These are phyloP conservation scores for Epinotia ramella DNA, from an alignment of 2,888 invertebrate species.

Conservation along the genomic window DNA sequence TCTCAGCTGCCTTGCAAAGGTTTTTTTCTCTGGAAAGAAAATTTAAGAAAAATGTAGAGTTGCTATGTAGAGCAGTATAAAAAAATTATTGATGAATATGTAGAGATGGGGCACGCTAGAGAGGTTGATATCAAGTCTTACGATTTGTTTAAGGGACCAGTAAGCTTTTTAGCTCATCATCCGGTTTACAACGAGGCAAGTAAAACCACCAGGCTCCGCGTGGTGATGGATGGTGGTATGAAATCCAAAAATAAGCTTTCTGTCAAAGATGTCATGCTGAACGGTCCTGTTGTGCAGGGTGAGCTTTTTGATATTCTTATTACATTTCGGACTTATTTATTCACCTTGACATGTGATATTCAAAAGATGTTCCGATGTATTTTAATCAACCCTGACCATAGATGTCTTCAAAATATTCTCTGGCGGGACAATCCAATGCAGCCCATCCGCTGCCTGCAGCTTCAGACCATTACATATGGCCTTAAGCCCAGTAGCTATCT, in stretches of 20 bases:
- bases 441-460: constrained; percentile 40
- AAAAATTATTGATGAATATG: constrained; percentile 25
- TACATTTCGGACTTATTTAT: no score
- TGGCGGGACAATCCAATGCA: constrained; percentile 31
- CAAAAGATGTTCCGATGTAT: constrained; percentile 48
- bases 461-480: constrained; percentile 47
- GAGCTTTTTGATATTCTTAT: constrained; percentile 49
- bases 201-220: constrained; percentile 24
- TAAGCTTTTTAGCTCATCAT: constrained; percentile 34
- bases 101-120: constrained; percentile 22
- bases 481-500: constrained; percentile 43
- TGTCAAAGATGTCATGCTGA: constrained; percentile 35
- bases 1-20: constrained; percentile 12
- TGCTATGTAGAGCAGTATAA: constrained; percentile 20
- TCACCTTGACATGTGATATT: constrained; percentile 47
- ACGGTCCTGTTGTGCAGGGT: constrained; percentile 46
- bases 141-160: constrained; percentile 19
- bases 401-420: constrained; percentile 39
- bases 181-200: constrained; percentile 20
- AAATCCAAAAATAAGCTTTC: constrained; percentile 11
- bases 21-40: constrained; percentile 15
- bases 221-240: constrained; percentile 23
- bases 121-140: constrained; percentile 9
- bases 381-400: constrained; percentile 6
- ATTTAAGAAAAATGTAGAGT: constrained; percentile 1